These are phyloP conservation scores for Otis tarda DNA, from an alignment of 2,113 vertebrate genomes.

Conservation along the genomic window DNA sequence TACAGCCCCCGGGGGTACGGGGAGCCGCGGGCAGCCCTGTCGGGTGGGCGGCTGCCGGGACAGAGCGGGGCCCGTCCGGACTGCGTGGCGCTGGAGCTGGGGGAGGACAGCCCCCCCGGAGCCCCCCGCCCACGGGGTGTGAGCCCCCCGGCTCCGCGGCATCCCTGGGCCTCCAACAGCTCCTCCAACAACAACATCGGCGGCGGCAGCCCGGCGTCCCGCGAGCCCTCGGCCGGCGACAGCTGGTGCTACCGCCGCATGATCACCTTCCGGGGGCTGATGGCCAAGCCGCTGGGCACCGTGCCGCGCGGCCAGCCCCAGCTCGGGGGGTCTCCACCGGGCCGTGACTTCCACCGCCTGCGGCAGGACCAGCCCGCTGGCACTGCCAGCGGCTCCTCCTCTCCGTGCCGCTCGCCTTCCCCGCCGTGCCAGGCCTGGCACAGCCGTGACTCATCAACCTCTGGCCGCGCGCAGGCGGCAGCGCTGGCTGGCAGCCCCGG, in stretches of 20 bases:
- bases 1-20: background rate
- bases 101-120: background rate
- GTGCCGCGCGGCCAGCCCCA: constrained; percentile 41
- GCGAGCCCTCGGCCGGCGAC: constrained; percentile 22
- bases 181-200: constrained; percentile 87
- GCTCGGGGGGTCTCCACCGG: background rate
- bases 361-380: background rate
- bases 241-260: constrained; percentile 60
- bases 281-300: constrained; percentile 34
- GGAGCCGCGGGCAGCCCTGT: background rate
- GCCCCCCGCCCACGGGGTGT: constrained; percentile 40
- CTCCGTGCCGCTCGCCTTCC: background rate
- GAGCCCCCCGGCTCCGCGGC: constrained; percentile 10
- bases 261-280: constrained; percentile 40
- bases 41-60: background rate
- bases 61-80: background rate
- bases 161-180: constrained; percentile 84
- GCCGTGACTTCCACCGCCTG: background rate
- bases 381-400: background rate
- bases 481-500: background rate
- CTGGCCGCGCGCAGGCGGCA: background rate
- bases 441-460: constrained; percentile 5
- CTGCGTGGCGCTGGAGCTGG: constrained; percentile 27
- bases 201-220: background rate
- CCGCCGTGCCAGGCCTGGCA: constrained; percentile 20